phyloP scores from a whole-genome alignment of 2,888 invertebrate species.

The Drosophila mayaguana region DNA sequence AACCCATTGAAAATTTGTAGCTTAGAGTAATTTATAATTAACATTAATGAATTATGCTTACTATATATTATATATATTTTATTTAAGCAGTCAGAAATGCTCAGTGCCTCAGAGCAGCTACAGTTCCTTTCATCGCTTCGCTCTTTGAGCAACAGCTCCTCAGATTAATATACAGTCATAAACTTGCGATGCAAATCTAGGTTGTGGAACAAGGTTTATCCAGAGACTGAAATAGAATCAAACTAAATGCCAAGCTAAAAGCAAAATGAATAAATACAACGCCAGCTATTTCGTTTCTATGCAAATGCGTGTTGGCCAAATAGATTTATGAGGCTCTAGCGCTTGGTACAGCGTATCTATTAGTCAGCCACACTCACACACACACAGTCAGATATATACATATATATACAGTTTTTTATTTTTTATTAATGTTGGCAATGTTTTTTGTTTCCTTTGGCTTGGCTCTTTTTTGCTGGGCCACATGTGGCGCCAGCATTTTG shows the following conservation, averaged over 20 bases:
- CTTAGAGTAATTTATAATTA: neutral
- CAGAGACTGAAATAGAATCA: constrained; percentile 2
- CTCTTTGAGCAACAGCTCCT: neutral
- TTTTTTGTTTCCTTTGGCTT: neutral
- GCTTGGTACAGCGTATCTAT: constrained; percentile 6
- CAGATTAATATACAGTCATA: neutral
- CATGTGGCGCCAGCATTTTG: constrained; percentile 40
- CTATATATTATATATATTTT: too few species aligned
- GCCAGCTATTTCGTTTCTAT: constrained; percentile 4
- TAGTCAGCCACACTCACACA: neutral
- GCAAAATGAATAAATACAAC: neutral
- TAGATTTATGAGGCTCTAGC: constrained; percentile 3
- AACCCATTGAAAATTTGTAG: too few species aligned
- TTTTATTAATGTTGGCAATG: neutral
- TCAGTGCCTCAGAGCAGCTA: neutral
- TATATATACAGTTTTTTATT: too few species aligned
- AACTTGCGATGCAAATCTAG: neutral
- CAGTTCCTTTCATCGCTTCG: too few species aligned
- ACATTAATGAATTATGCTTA: too few species aligned
- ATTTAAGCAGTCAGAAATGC: neutral
- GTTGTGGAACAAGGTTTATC: neutral
- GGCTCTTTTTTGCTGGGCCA: neutral
- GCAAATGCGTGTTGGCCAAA: constrained; percentile 10
- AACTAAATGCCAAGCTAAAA: neutral
- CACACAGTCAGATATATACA: neutral